Percentiles rank a stretch among this genome's conserved stretches.
phyloP scores from a whole-genome alignment of 2,888 invertebrate species.

The Opisthograptis luteolata region DNA sequence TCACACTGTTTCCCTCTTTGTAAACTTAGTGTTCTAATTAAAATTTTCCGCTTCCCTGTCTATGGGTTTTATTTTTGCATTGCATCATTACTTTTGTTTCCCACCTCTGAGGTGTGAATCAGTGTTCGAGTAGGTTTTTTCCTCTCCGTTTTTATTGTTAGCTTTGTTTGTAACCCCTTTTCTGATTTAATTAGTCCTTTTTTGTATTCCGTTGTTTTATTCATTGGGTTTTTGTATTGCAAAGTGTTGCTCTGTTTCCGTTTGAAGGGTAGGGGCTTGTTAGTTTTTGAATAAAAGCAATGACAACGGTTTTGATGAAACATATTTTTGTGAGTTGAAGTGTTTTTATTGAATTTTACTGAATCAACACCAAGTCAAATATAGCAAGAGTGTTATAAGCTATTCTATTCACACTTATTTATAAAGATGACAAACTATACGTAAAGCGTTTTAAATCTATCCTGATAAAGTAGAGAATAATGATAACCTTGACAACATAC shows the following conservation, averaged over 20 bases:
- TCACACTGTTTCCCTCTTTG: constrained; percentile 66
- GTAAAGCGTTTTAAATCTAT: no score
- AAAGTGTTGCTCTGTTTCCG: constrained; percentile 23
- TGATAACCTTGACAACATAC: background rate
- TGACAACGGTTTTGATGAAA: background rate
- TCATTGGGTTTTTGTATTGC: constrained; percentile 30
- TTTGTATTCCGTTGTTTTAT: constrained; percentile 40
- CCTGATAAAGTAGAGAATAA: no score
- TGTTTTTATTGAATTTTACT: no score
- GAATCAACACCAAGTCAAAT: no score
- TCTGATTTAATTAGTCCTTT: constrained; percentile 61
- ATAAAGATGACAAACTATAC: no score
- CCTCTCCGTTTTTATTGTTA: constrained; percentile 52
- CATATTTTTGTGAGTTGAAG: no score
- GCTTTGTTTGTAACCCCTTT: constrained; percentile 54
- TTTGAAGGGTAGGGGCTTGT: background rate
- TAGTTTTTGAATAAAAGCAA: background rate
- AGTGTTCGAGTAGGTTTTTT: constrained; percentile 58
- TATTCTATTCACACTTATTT: no score
- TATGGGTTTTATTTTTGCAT: constrained; percentile 51
- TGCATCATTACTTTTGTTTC: constrained; percentile 69
- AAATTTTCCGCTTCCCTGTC: constrained; percentile 72
- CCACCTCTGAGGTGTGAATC: constrained; percentile 80
- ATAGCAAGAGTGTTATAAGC: no score
- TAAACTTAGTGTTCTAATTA: constrained; percentile 77